Evolutionary conservation across 2,797 vertebrate species (phyloP).

Genomic region (Eurystomus glaucurus): DNA sequence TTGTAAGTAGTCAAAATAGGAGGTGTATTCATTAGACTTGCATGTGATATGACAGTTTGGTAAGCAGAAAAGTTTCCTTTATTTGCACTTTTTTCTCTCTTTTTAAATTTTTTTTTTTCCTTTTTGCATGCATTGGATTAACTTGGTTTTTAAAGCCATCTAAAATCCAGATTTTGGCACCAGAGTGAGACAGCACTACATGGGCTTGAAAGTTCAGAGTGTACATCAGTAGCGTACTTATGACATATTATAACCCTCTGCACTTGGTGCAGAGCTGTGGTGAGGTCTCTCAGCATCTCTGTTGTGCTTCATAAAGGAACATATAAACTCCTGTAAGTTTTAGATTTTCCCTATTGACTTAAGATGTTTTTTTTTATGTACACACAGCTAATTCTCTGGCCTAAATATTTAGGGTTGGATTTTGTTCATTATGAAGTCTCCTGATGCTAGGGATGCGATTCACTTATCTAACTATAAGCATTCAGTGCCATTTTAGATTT

Average conservation of each 20-base stretch:
- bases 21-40: background rate
- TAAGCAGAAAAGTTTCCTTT: background rate
- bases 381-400: background rate
- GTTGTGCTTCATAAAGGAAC: background rate
- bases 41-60: background rate
- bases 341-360: background rate
- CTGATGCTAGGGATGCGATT: fast-evolving
- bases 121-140: background rate
- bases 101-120: background rate
- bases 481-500: background rate
- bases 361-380: background rate
- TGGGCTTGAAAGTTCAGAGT: background rate
- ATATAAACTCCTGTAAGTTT: background rate
- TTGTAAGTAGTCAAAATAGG: conserved; percentile 44
- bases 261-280: background rate
- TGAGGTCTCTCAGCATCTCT: background rate
- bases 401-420: background rate
- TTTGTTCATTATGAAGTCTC: background rate
- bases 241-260: background rate
- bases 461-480: background rate
- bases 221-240: too few species aligned
- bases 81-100: background rate
- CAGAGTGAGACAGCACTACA: background rate
- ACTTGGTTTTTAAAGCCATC: background rate
- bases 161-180: background rate